phyloP scores from a whole-genome alignment of 2,888 invertebrate species.

The Cyclophora albipunctata region DNA sequence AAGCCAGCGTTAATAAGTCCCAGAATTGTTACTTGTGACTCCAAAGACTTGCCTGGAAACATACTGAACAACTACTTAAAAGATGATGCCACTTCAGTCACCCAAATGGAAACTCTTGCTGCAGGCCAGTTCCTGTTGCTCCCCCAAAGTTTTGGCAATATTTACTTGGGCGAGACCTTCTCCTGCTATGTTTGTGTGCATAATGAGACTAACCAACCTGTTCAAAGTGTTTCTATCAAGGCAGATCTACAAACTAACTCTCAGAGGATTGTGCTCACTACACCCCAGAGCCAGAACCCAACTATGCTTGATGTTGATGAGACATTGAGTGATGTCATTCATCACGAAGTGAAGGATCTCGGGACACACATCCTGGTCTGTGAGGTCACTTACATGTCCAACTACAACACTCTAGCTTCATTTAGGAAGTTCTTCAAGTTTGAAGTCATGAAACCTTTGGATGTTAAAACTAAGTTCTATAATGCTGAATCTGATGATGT shows the following conservation, averaged over 20 bases:
- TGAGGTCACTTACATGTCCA: slow-evolving; percentile 92
- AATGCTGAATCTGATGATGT: slow-evolving; percentile 91
- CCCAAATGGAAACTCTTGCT: slow-evolving; percentile 87
- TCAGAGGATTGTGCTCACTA: slow-evolving; percentile 88
- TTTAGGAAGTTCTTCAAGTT: slow-evolving; percentile 99
- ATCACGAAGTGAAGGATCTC: slow-evolving; percentile 99
- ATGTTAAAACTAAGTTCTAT: slow-evolving; percentile 98
- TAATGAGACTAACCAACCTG: slow-evolving; percentile 91
- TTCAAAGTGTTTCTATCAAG: slow-evolving; percentile 89
- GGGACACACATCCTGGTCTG: slow-evolving; percentile 98
- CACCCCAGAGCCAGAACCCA: slow-evolving; percentile 79
- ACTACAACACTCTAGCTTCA: slow-evolving; percentile 83
- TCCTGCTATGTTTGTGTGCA: slow-evolving; percentile 98
- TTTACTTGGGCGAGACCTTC: slow-evolving; percentile 98
- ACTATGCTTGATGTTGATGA: slow-evolving; percentile 82
- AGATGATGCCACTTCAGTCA: slow-evolving; percentile 88
- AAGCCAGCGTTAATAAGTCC: slow-evolving; percentile 91
- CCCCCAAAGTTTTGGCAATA: slow-evolving; percentile 98
- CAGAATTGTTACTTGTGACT: slow-evolving; percentile 87
- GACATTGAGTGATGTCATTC: slow-evolving; percentile 95
- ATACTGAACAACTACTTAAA: slow-evolving; percentile 85
- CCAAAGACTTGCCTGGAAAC: slow-evolving; percentile 88
- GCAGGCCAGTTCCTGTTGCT: slow-evolving; percentile 92
- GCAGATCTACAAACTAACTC: slow-evolving; percentile 96
- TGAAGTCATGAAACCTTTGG: slow-evolving; percentile 96